Percentiles rank a stretch among this genome's conserved stretches.
These are phyloP conservation scores for Anolis carolinensis DNA, from an alignment of 2,113 vertebrate species.

Conservation along the genomic window DNA sequence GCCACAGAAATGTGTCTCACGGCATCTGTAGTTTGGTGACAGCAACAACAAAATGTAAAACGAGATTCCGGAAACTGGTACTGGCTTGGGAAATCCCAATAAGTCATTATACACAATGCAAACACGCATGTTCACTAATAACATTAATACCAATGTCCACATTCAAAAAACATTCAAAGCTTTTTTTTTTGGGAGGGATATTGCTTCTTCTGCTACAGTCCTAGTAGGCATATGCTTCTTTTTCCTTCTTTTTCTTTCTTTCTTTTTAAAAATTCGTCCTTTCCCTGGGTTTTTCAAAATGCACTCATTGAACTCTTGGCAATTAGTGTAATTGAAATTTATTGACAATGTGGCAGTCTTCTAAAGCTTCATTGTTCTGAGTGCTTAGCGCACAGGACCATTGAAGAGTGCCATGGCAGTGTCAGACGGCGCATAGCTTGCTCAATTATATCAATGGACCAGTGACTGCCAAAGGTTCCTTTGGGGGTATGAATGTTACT, in stretches of 20 bases:
- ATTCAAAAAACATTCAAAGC: constrained; percentile 77
- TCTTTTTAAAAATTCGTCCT: constrained; percentile 70
- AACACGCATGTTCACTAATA: background rate
- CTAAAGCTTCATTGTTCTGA: constrained; percentile 88
- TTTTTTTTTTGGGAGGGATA: constrained; percentile 26
- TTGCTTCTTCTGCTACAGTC: constrained; percentile 78
- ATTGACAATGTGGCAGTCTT: constrained; percentile 89
- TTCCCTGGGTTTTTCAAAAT: constrained; percentile 75
- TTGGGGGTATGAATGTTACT: constrained; percentile 93
- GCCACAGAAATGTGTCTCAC: constrained; percentile 77
- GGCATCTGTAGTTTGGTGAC: constrained; percentile 75
- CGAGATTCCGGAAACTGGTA: constrained; percentile 77
- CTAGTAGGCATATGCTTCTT: constrained; percentile 68
- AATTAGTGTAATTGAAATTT: constrained; percentile 99
- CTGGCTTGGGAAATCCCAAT: constrained; percentile 83
- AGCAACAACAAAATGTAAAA: constrained; percentile 84
- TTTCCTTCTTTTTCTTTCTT: constrained; percentile 52
- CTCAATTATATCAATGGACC: constrained; percentile 95
- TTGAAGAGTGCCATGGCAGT: constrained; percentile 78
- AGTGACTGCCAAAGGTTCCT: constrained; percentile 92
- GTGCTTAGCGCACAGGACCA: constrained; percentile 81
- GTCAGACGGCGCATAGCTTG: constrained; percentile 85
- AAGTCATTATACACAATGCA: constrained; percentile 59
- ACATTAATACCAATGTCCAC: constrained; percentile 72
- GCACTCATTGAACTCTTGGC: constrained; percentile 90